Percentiles rank a stretch among this genome's conserved stretches.
phyloP scores from a whole-genome alignment of 30 jellyfish, hydroid and myxozoan genomes.

The Aurelia sp. region DNA sequence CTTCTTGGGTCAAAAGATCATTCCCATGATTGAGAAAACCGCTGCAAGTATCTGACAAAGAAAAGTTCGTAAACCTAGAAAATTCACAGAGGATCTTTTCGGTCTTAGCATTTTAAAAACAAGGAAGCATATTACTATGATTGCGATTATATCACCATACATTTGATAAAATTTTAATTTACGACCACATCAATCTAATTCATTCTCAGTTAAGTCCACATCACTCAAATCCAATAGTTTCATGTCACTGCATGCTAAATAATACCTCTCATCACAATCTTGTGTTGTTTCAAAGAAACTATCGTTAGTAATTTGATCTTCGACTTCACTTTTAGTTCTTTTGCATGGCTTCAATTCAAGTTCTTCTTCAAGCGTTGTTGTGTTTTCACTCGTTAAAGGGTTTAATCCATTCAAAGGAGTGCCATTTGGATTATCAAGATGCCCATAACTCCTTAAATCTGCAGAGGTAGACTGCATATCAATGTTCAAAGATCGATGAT shows the following conservation, averaged over 20 bases:
- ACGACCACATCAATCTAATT: conserved; percentile 22
- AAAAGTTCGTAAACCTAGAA: too few relatives aligned
- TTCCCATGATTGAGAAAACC: too few relatives aligned
- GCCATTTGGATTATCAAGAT: not conserved
- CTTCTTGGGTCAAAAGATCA: too few relatives aligned
- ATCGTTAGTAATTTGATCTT: not conserved
- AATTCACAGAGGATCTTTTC: too few relatives aligned
- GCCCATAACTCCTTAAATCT: not conserved
- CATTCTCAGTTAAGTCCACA: conserved; percentile 28
- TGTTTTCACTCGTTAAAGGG: not conserved
- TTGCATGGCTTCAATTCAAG: not conserved
- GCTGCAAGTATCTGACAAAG: too few relatives aligned
- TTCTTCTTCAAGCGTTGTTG: not conserved
- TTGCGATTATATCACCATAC: too few relatives aligned
- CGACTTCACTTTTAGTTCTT: not conserved
- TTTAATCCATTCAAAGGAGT: not conserved
- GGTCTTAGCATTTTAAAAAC: too few relatives aligned
- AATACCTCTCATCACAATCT: conserved; percentile 1
- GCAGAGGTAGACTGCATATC: too few relatives aligned
- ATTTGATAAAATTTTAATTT: not conserved
- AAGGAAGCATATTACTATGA: too few relatives aligned
- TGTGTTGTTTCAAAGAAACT: not conserved
- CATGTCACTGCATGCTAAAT: not conserved
- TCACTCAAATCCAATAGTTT: conserved; percentile 13
- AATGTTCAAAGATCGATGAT: too few relatives aligned